A percentile compares a stretch with the other conserved stretches of the same genome.
Evolutionary conservation across 2,888 invertebrate genomes (phyloP).

Genomic region (Melinopterus prodromus): DNA sequence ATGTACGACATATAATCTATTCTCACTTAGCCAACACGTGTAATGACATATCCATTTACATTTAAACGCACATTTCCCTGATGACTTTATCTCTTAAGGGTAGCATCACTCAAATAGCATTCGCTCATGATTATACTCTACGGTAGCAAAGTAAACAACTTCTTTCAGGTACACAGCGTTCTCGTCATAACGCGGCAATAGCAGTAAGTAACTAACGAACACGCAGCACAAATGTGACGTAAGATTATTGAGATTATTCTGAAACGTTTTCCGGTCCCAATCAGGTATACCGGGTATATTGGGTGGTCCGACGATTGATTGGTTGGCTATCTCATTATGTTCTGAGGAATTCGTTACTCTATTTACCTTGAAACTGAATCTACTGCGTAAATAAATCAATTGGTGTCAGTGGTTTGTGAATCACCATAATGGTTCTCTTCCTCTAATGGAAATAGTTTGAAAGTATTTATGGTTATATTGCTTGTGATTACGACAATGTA

Average conservation of each 20-base stretch:
- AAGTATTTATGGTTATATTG: not conserved
- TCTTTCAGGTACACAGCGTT: not conserved
- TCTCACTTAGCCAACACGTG: not conserved
- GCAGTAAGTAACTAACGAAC: not conserved
- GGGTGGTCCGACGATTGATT: not conserved
- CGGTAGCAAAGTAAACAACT: not conserved
- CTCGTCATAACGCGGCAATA: not conserved
- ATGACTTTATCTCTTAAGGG: not conserved
- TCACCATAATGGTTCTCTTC: not conserved
- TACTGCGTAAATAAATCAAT: not conserved
- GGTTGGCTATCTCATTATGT: not conserved
- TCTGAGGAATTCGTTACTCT: not conserved
- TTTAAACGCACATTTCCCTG: not conserved
- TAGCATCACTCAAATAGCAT: not conserved
- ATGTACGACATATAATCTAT: not conserved
- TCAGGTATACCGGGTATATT: not conserved
- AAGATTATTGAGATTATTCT: not conserved
- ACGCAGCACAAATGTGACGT: not conserved
- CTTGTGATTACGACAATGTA: not conserved
- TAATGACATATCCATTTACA: not conserved
- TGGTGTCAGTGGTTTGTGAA: not conserved
- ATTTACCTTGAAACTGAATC: not conserved
- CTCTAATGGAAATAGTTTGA: not conserved
- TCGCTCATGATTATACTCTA: not conserved
- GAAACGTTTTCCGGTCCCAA: not conserved